phyloP scores from a whole-genome alignment of 2,797 vertebrate genomes.

The Danio jaintianensis region DNA sequence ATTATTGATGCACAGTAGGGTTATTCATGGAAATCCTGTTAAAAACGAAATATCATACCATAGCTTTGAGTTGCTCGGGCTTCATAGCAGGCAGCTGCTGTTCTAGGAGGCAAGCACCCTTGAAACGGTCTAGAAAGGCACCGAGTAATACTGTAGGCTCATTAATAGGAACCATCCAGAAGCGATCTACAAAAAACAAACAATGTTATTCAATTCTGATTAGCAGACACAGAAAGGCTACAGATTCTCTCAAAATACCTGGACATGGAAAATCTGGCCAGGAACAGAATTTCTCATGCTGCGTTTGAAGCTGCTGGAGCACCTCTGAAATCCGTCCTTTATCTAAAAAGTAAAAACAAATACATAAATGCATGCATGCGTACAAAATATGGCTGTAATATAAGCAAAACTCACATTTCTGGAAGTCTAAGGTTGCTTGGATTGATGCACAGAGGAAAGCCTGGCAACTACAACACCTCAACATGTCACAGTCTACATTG shows the following conservation, averaged over 20 bases:
- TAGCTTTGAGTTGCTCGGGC: slow-evolving; percentile 86
- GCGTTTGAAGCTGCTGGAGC: slow-evolving; percentile 83
- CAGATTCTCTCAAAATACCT: slow-evolving; percentile 74
- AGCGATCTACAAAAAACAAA: slow-evolving; percentile 81
- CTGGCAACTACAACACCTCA: slow-evolving; percentile 93
- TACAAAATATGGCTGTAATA: background rate
- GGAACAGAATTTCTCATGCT: slow-evolving; percentile 95
- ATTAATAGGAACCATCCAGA: slow-evolving; percentile 85
- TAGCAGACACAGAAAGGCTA: background rate
- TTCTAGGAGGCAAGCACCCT: slow-evolving; percentile 86
- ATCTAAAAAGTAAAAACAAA: slow-evolving; percentile 73
- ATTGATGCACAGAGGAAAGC: slow-evolving; percentile 90
- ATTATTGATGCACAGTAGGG: background rate
- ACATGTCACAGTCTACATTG: slow-evolving; percentile 88
- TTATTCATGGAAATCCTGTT: background rate
- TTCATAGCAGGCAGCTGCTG: slow-evolving; percentile 91
- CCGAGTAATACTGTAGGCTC: slow-evolving; percentile 85
- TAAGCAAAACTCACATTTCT: slow-evolving; percentile 82
- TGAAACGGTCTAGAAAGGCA: slow-evolving; percentile 88
- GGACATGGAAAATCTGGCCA: slow-evolving; percentile 96
- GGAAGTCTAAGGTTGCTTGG: slow-evolving; percentile 85
- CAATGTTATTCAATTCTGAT: background rate
- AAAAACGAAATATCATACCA: slow-evolving; percentile 77
- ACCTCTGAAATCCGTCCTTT: slow-evolving; percentile 87
- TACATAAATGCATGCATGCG: background rate